Evolutionary conservation across 1,140 invertebrate genomes (phyloP), one percentile per base, ranked within the genome.

Genomic region (Penaeus indicus): DNA sequence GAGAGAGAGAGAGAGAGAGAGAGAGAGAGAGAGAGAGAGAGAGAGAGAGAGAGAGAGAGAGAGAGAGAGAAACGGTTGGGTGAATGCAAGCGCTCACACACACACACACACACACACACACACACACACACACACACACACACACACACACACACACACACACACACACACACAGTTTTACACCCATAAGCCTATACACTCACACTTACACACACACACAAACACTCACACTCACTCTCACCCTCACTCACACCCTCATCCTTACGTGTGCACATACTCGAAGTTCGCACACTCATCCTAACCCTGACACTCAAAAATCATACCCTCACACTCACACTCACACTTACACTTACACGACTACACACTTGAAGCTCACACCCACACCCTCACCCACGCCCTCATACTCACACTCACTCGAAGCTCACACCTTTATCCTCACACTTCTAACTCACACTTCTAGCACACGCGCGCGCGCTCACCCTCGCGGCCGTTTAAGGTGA

Each of bases 41-140:
- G n/a, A n/a, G n/a, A n/a, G n/a, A n/a, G n/a, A n/a, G n/a, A n/a
- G n/a, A n/a, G n/a, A n/a, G n/a, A n/a, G n/a, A n/a, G n/a, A n/a
- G n/a, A n/a, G n/a, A n/a, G n/a, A n/a, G n/a, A n/a, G n/a, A n/a
- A n/a, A 47, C 42, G 42, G 10, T 3, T 10, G 42, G 10, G 13
- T 13, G 27, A 5, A 69, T 13, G 13, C 13, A n/a, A 3, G 7
- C 64, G 13, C 64, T 3, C 64, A 13, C 64, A 13, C 64, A 69
- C 22, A 13, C 64, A 69, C 64, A 13, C 13, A 69, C 64, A 69
- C 13, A 69, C 13, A 13, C 64, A 13, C 64, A 13, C 3, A 64
- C 63, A 64, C 63, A 64, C 63, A 64, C 63, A 64, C 63, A 64
- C 63, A 64, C 63, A 64, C n/a, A n/a, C n/a, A n/a, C n/a, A n/a